Evolutionary conservation across 2,888 invertebrate species (phyloP), one percentile per base, ranked within the genome.

Genomic region (Temnothorax unifasciatus): DNA sequence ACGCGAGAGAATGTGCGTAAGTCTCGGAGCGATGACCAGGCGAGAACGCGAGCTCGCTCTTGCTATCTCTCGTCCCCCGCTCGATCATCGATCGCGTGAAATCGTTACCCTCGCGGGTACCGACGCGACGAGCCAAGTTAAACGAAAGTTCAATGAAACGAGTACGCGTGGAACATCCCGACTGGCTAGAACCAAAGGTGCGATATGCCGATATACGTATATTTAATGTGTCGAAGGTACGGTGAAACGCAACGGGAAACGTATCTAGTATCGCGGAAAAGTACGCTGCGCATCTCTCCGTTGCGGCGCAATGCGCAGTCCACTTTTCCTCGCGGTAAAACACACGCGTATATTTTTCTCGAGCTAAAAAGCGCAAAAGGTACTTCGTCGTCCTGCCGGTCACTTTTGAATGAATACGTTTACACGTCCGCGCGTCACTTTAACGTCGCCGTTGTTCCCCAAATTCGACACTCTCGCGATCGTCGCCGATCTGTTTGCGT

Each of bases 401-500:
- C 38, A 52, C 13, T 59, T 21, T 57, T 6, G 54, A 15, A 29
- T 6, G 54, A 15, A 29, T 41, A 44, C 25, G 57, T 54, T 4
- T 9, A 29, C 54, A 57, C 50, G 29, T 52, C n/a, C 50, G 25
- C 44, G 44, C 44, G 34, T 47, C 9, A 61, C 3, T 18, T 18
- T n/a, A 5, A 18, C 18, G 29, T 25, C 21, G 21, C 64, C 21
- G 6, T 41, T 25, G 34, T 11, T 29, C 4, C 11, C 9, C 50
- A 13, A 38, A 18, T 8, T 41, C 3, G 4, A n/a, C 6, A 15
- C 38, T 44, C 34, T 29, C 44, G 61, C 61, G 38, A 44, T 41
- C 38, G 54, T 57, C 82, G 84, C 82, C 82, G 76, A 63, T 63
- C 52, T 88, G 89, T 90, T 87, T 85, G 91, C 89, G 91, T 89